These are phyloP conservation scores for Passer domesticus DNA, from an alignment of 2,113 vertebrate species.

Conservation along the genomic window DNA sequence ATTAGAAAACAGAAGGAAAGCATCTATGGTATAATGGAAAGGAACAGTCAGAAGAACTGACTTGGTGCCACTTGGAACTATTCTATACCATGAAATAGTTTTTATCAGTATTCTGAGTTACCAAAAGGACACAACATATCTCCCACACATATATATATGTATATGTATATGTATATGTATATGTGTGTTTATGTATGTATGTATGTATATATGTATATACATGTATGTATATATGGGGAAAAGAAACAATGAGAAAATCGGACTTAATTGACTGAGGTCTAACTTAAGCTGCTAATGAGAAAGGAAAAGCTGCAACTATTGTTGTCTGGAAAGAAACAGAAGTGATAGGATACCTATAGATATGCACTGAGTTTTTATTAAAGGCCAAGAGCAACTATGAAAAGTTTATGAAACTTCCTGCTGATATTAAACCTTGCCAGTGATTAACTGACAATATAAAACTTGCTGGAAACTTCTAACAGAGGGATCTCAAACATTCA, in stretches of 20 bases:
- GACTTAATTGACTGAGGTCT: not conserved
- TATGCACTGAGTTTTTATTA: not conserved
- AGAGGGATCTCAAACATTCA: not conserved
- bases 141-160: not conserved
- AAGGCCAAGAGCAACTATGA: not conserved
- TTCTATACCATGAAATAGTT: not conserved
- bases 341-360: not conserved
- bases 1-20: not conserved
- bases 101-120: not conserved
- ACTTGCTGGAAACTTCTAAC: not conserved
- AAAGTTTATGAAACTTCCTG: not conserved
- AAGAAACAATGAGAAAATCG: not conserved
- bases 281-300: not conserved
- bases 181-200: not conserved
- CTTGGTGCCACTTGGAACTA: not conserved
- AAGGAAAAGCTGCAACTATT: not conserved
- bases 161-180: not conserved
- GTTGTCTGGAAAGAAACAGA: not conserved
- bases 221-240: not conserved
- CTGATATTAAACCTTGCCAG: not conserved
- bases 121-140: not conserved
- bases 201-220: not conserved
- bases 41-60: not conserved
- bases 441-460: not conserved
- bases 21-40: not conserved